Conservation (phyloP, 2,888 invertebrate species). For the Cryptus viduatorius region DNA sequence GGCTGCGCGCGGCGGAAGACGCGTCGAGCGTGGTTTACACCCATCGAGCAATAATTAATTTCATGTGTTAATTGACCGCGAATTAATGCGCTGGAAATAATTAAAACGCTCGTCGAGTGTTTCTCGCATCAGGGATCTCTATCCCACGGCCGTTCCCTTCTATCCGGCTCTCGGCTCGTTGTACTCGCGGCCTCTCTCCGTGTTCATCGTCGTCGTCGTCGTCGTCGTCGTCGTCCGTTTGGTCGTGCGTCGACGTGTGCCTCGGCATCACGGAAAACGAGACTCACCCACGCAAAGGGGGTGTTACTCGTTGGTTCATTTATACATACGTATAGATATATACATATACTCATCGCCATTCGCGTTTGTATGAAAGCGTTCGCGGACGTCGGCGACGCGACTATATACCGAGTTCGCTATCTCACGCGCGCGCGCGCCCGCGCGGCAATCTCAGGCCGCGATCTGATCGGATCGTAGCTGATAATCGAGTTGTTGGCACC, state of each 20-base stretch:
- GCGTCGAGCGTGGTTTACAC: slow-evolving; percentile 17
- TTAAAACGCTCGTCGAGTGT: slow-evolving; percentile 31
- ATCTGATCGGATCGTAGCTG: slow-evolving; percentile 81
- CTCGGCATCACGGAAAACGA: slow-evolving; percentile 58
- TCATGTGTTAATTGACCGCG: slow-evolving; percentile 38
- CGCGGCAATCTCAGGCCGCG: slow-evolving; percentile 76
- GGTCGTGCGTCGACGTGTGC: slow-evolving; percentile 44
- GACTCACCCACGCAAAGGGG: slow-evolving; percentile 66
- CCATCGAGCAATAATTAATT: slow-evolving; percentile 39
- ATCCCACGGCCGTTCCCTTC: slow-evolving; percentile 13
- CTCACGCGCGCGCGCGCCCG: slow-evolving; percentile 66
- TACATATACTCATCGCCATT: not conserved
- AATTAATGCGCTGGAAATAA: slow-evolving; percentile 40
- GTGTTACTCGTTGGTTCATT: slow-evolving; percentile 8
- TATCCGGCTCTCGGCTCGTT: not conserved
- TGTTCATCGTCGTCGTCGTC: not conserved
- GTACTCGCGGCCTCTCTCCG: not conserved
- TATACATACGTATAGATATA: too few species aligned
- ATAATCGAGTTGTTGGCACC: slow-evolving; percentile 84
- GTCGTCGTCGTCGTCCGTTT: not conserved
- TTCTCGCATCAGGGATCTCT: slow-evolving; percentile 20
- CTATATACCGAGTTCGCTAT: slow-evolving; percentile 29
- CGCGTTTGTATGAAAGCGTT: slow-evolving; percentile 3
- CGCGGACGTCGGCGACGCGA: slow-evolving; percentile 18
- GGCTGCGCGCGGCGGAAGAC: not conserved